Conservation (phyloP, 2,888 invertebrate genomes). For the Drosophila vallismaia region DNA sequence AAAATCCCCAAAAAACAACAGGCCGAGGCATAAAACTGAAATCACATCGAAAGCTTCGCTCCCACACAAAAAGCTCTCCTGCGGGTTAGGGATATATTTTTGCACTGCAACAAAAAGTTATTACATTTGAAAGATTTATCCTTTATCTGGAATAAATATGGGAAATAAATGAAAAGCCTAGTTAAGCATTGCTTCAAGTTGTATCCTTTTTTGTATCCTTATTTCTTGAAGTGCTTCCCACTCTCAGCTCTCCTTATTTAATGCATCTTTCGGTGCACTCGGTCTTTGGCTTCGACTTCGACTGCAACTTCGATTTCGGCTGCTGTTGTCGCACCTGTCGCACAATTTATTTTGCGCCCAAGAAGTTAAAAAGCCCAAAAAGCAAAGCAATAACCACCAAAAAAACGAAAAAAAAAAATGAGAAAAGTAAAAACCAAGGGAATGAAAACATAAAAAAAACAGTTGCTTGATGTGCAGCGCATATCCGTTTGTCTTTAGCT, state of each 20-base stretch:
- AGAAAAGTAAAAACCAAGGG: conserved; percentile 23
- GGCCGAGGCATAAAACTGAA: conserved; percentile 11
- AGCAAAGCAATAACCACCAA: conserved; percentile 48
- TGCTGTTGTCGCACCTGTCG: conserved; percentile 77
- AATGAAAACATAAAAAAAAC: conserved; percentile 48
- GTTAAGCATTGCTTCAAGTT: too few species aligned
- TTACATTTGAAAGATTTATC: background rate
- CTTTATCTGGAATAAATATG: background rate
- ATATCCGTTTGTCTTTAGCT: conserved; percentile 78
- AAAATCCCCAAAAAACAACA: conserved; percentile 50
- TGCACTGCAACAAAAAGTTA: conserved; percentile 23
- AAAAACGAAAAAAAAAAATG: conserved; percentile 44
- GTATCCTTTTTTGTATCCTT: conserved; percentile 3
- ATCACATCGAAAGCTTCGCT: conserved; percentile 65
- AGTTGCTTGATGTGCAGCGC: conserved; percentile 76
- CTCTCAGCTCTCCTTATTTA: conserved; percentile 1
- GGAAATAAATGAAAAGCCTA: too few species aligned
- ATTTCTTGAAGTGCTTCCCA: conserved; percentile 11
- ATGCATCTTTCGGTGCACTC: conserved; percentile 14
- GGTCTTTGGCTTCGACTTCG: conserved; percentile 25
- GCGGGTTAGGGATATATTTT: background rate
- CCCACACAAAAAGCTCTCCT: conserved; percentile 63
- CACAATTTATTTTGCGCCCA: conserved; percentile 77
- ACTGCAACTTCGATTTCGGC: conserved; percentile 34
- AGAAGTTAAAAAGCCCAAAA: conserved; percentile 68